Evolutionary conservation across 2,888 invertebrate genomes (phyloP).

Genomic region (Eilema griseolum): DNA sequence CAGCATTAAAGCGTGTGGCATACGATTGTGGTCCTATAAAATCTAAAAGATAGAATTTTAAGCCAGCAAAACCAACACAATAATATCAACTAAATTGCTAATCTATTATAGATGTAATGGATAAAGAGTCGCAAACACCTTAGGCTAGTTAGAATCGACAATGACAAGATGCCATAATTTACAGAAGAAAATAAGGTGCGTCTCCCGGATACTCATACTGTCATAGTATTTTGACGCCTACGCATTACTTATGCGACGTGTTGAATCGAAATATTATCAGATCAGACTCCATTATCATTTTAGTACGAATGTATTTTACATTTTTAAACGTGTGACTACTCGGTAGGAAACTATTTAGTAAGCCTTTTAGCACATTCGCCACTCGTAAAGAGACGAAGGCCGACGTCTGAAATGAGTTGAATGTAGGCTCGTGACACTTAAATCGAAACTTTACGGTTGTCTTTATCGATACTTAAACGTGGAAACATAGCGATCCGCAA

Average conservation of each 20-base stretch:
- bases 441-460: slow-evolving; percentile 76
- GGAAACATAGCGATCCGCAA: slow-evolving; percentile 61
- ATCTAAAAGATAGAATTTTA: background rate
- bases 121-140: slow-evolving; percentile 26
- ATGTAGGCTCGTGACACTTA: slow-evolving; percentile 69
- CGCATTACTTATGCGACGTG: slow-evolving; percentile 52
- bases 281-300: slow-evolving; percentile 62
- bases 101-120: slow-evolving; percentile 37
- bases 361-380: slow-evolving; percentile 59
- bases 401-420: slow-evolving; percentile 62
- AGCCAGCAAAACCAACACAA: background rate
- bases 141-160: slow-evolving; percentile 52
- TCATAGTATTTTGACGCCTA: slow-evolving; percentile 48
- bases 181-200: slow-evolving; percentile 45
- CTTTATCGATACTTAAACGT: slow-evolving; percentile 73
- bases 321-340: slow-evolving; percentile 61
- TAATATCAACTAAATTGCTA: slow-evolving; percentile 30
- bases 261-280: slow-evolving; percentile 67
- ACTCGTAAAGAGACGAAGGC: slow-evolving; percentile 55
- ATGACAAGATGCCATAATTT: slow-evolving; percentile 46
- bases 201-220: slow-evolving; percentile 37
- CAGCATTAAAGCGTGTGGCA: background rate
- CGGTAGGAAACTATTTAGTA: slow-evolving; percentile 56
- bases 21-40: background rate
- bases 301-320: slow-evolving; percentile 64